phyloP scores from a whole-genome alignment of 1,140 invertebrate genomes.

The Phymorhynchus buccinoides region DNA sequence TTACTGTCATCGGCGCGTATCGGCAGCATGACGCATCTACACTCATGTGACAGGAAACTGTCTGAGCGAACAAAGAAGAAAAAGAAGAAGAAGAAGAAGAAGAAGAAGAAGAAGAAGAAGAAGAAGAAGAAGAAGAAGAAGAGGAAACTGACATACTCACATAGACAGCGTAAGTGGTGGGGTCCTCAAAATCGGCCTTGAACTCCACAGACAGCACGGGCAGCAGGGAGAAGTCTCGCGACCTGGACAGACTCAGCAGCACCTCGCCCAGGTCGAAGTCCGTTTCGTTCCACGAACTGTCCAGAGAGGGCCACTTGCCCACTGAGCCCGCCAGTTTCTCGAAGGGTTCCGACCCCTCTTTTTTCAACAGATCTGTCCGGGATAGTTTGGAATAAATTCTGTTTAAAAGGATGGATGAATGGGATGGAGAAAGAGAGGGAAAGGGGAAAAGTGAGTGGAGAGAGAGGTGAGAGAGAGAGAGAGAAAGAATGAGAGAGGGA shows the following conservation, averaged over 20 bases:
- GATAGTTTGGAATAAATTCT: too few relatives aligned
- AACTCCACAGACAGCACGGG: constrained; percentile 83
- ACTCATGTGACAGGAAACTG: too few relatives aligned
- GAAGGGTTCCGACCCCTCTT: constrained; percentile 38
- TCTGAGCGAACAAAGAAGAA: too few relatives aligned
- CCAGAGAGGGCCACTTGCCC: constrained; percentile 87
- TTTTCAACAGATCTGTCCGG: constrained; percentile 39
- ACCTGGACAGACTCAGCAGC: constrained; percentile 80
- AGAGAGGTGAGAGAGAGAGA: neutral
- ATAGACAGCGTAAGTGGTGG: constrained; percentile 86
- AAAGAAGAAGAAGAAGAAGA: too few relatives aligned
- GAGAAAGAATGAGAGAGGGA: too few relatives aligned
- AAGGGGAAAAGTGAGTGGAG: neutral
- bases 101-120: too few relatives aligned
- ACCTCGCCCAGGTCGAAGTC: constrained; percentile 81
- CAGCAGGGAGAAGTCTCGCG: constrained; percentile 79
- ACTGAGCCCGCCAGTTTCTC: constrained; percentile 80
- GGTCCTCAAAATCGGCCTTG: constrained; percentile 89
- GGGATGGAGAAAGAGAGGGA: too few relatives aligned
- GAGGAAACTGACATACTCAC: constrained; percentile 74
- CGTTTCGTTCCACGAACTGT: constrained; percentile 76
- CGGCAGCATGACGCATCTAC: too few relatives aligned
- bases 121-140: too few relatives aligned
- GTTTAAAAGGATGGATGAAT: too few relatives aligned
- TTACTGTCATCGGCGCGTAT: too few relatives aligned